A percentile compares a stretch with the other conserved stretches of the same genome.
Evolutionary conservation across 2,113 vertebrate genomes (phyloP).

Genomic region (Oryzias javanicus): DNA sequence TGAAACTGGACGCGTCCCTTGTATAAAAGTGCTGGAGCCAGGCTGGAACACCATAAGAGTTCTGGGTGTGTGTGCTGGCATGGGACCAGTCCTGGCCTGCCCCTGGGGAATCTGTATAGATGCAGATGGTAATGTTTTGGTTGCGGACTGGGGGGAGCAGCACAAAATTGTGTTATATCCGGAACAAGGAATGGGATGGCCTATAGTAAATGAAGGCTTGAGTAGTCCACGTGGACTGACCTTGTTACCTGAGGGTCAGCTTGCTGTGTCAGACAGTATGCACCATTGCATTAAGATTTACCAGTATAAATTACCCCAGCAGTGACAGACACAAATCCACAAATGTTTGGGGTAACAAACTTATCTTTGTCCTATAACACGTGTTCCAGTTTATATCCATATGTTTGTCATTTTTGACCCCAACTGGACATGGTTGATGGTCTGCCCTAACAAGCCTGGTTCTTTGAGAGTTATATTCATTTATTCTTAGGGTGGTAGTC

Average conservation of each 20-base stretch:
- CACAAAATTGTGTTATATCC: conserved; percentile 76
- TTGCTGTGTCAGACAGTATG: conserved; percentile 82
- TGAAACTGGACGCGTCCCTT: conserved; percentile 70
- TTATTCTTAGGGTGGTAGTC: no score
- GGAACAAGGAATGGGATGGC: conserved; percentile 60
- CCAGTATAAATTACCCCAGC: conserved; percentile 65
- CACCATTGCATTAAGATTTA: conserved; percentile 83
- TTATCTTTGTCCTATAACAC: no score
- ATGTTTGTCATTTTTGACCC: no score
- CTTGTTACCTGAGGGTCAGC: conserved; percentile 68
- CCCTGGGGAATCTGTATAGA: conserved; percentile 83
- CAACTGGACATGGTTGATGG: no score
- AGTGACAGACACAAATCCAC: not conserved
- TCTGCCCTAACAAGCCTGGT: no score
- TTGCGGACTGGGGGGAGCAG: conserved; percentile 78
- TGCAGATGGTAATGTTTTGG: conserved; percentile 73
- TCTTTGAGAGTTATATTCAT: no score
- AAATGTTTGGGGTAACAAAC: no score
- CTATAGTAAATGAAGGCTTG: conserved; percentile 71
- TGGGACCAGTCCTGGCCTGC: conserved; percentile 73
- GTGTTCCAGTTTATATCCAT: no score
- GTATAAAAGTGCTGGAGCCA: conserved; percentile 79
- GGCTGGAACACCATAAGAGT: conserved; percentile 76
- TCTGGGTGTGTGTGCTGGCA: conserved; percentile 71
- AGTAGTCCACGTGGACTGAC: conserved; percentile 79